Conservation (phyloP, 2,797 vertebrate species). For the Okamejei kenojei region DNA sequence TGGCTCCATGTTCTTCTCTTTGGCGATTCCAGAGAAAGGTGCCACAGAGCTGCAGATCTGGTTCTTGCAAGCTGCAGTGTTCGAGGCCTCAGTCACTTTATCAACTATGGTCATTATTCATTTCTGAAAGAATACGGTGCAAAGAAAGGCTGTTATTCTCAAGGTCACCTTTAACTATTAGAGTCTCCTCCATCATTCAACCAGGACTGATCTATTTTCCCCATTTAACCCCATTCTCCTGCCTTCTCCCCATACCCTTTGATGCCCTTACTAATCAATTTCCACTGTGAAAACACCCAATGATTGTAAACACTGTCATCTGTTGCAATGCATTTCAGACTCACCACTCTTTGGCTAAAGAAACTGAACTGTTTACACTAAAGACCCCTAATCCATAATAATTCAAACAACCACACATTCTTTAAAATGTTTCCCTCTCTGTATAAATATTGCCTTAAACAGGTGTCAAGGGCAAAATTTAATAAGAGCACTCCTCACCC, state of each 20-base stretch:
- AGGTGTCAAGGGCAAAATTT: background rate
- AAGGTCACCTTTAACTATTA: background rate
- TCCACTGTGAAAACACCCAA: too few species aligned
- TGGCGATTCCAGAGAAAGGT: conserved; percentile 66
- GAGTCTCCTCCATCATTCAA: too few species aligned
- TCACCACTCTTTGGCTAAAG: too few species aligned
- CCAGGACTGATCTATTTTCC: too few species aligned
- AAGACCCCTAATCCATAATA: background rate
- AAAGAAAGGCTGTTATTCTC: conserved; percentile 23
- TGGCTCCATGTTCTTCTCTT: conserved; percentile 66
- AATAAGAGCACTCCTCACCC: background rate
- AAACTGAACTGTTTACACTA: background rate
- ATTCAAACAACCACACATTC: background rate
- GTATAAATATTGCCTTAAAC: background rate
- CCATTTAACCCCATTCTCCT: too few species aligned
- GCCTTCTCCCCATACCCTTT: too few species aligned
- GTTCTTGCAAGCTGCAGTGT: conserved; percentile 75
- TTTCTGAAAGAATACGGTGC: conserved; percentile 61
- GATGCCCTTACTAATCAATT: too few species aligned
- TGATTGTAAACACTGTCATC: too few species aligned
- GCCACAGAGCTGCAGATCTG: conserved; percentile 68
- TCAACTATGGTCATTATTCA: conserved; percentile 99
- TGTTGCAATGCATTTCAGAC: too few species aligned
- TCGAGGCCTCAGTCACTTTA: conserved; percentile 84
- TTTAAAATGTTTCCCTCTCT: background rate